A percentile compares a stretch with the other conserved stretches of the same genome.
Evolutionary conservation across 2,113 vertebrate genomes (phyloP).

Genomic region (Hemiprocne comata): DNA sequence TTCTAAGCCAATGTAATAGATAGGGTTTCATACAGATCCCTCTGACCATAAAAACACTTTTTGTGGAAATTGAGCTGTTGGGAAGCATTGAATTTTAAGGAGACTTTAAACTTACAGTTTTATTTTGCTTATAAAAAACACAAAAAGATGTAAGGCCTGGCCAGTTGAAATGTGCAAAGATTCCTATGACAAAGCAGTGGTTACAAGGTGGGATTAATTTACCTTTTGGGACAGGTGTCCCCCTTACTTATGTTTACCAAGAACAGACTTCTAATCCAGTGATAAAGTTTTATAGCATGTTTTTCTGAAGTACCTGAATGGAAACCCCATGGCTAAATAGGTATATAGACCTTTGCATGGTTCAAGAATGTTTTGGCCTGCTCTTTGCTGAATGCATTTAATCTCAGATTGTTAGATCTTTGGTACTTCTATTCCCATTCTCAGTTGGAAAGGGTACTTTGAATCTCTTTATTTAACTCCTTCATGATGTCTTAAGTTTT

Average conservation of each 20-base stretch:
- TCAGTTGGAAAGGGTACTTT: neutral
- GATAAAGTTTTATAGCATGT: neutral
- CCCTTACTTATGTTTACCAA: neutral
- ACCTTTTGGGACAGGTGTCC: neutral
- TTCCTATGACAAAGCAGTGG: neutral
- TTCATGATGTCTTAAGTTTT: neutral
- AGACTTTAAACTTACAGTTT: neutral
- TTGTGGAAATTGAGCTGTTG: neutral
- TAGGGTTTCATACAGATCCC: neutral
- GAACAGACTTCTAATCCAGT: neutral
- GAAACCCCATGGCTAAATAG: neutral
- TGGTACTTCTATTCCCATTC: neutral
- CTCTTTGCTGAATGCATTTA: neutral
- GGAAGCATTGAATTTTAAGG: neutral
- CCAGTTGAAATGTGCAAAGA: neutral
- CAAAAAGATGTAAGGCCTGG: neutral
- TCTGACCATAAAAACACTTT: neutral
- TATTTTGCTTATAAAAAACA: neutral
- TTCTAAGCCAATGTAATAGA: neutral
- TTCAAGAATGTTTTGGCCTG: neutral
- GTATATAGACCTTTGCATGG: neutral
- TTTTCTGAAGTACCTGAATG: neutral
- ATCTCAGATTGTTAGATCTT: neutral
- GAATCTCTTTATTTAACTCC: neutral
- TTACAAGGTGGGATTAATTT: neutral